Base-by-base conservation (phyloP, 2,888 invertebrate genomes). In the Ectemnius lituratus region DNA sequence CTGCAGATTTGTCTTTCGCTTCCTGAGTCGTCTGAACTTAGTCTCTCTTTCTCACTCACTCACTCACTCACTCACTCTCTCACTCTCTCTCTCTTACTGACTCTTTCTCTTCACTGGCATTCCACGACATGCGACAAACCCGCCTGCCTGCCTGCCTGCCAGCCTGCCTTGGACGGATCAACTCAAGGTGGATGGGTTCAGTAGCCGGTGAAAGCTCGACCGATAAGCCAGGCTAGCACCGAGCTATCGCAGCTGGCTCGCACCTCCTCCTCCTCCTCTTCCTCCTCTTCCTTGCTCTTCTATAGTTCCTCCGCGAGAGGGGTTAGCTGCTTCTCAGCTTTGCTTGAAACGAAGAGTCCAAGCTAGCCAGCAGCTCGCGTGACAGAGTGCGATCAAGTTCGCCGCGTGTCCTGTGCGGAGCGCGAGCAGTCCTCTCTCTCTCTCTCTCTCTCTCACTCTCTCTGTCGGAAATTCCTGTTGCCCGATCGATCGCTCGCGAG, bases 1-100 rank as follows among this genome's bases (percentile, higher is more conserved):
- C 77, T 83, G 72, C 79, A 79, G 83, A 83, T 83, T 83, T 83
- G 69, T 81, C 76, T 79, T 79, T 71, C 76, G 78, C 76, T 82
- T 78, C 78, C 63, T 67, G 60, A 65, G 20, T 18, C 37, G 59
- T 58, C 59, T 20, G 20, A n/a, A 20, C 57, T 49, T 49, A 11
- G 66, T 62, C 70, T 70, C 67, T 63, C 71, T 69, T 37, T 52
- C 52, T 16, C 37, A 8, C 37, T 16, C 52, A 16, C 52, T 52
- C 52, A 6, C n/a, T 52, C 16, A 6, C 8, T 14, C 16, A 0
- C 52, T 16, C 52, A 16, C 13, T 4, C 2, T 0, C 49, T 6
- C 49, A 13, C 49, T 49, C 52, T 52, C 2, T 52, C 13, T 4
- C 52, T n/a, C n/a, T n/a, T n/a, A n/a, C n/a, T n/a, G n/a, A n/a